phyloP scores from a whole-genome alignment of 2,888 invertebrate genomes.

The Drosophila parthenogenetica region DNA sequence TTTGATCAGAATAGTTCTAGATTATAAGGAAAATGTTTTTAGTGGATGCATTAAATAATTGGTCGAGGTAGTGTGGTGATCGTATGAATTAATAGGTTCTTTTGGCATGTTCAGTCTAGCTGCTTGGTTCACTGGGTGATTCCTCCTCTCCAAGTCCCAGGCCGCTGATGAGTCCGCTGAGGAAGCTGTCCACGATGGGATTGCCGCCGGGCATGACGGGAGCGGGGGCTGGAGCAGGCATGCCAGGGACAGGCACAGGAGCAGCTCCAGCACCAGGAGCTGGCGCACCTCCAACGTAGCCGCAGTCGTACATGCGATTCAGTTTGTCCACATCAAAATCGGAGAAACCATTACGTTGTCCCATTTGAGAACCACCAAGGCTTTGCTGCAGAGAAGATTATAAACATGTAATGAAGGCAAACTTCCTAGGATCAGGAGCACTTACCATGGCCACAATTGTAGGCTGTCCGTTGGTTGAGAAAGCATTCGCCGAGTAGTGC shows the following conservation, averaged over 20 bases:
- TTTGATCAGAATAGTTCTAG: slow-evolving; percentile 49
- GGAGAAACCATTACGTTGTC: slow-evolving; percentile 91
- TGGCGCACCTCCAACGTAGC: slow-evolving; percentile 31
- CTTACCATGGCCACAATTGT: slow-evolving; percentile 90
- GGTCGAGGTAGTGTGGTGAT: slow-evolving; percentile 47
- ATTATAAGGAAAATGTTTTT: slow-evolving; percentile 16
- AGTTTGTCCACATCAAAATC: slow-evolving; percentile 90
- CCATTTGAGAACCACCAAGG: slow-evolving; percentile 86
- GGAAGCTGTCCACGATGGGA: slow-evolving; percentile 77
- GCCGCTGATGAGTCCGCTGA: slow-evolving; percentile 81
- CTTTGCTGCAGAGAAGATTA: slow-evolving; percentile 53
- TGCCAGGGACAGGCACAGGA: slow-evolving; percentile 24
- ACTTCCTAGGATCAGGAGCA: background rate
- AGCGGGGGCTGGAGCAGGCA: slow-evolving; percentile 25
- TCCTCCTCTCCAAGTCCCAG: slow-evolving; percentile 67
- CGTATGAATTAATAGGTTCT: slow-evolving; percentile 35
- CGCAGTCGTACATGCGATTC: slow-evolving; percentile 91
- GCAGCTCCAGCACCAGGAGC: slow-evolving; percentile 13
- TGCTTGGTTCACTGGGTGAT: slow-evolving; percentile 14
- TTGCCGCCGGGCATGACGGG: slow-evolving; percentile 58
- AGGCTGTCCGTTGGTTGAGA: slow-evolving; percentile 89
- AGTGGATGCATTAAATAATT: slow-evolving; percentile 68
- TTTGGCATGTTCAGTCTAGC: slow-evolving; percentile 14
- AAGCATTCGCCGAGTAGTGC: slow-evolving; percentile 93
- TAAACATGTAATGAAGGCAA: no score